Evolutionary conservation across 2,797 vertebrate species (phyloP), one percentile per base, ranked within the genome.

Genomic region (Merluccius polli): DNA sequence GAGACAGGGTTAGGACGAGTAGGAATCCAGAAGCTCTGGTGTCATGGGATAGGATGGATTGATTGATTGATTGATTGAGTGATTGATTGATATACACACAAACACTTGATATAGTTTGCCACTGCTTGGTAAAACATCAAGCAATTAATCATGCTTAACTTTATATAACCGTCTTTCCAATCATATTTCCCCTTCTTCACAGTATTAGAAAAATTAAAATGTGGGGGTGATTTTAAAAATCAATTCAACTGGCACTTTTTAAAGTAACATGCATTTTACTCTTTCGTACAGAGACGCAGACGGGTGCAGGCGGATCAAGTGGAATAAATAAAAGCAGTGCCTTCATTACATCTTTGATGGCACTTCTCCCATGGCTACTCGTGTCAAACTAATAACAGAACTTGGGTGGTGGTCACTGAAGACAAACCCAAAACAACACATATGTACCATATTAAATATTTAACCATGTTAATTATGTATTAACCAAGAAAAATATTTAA

Each of bases 251-350:
- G 21, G 18, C 18, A 6, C 18, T 52, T 52, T 44, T 44, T 21
- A 0, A 7, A 48, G 44, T 48, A 48, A 48, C 44, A 48, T 21
- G 18, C 3, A 5, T 59, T 59, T 59, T 59, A 59, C 52, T 59
- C 52, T 59, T 59, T 59, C 21, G 21, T 59, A 59, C 52, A 59
- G 52, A n/a, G n/a, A n/a, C n/a, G n/a, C n/a, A n/a, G 21, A 59
- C 52, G n/a, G 52, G 52, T 10, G 52, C 21, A 59, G 12, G 8
- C 52, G n/a, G n/a, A n/a, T 59, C 52, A 59, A 59, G 52, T 59
- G 52, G 52, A 59, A 59, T 59, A n/a, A 59, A 59, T n/a, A 59
- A 59, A 59, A 59, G 52, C 52, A n/a, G 52, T 59, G n/a, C 52
- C 52, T 59, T 59, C 21, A 59, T 59, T 7, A 59, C 21, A 59